Base-by-base conservation (phyloP, 2,113 vertebrate species). In the Gnathonemus echidnorhynchus region DNA sequence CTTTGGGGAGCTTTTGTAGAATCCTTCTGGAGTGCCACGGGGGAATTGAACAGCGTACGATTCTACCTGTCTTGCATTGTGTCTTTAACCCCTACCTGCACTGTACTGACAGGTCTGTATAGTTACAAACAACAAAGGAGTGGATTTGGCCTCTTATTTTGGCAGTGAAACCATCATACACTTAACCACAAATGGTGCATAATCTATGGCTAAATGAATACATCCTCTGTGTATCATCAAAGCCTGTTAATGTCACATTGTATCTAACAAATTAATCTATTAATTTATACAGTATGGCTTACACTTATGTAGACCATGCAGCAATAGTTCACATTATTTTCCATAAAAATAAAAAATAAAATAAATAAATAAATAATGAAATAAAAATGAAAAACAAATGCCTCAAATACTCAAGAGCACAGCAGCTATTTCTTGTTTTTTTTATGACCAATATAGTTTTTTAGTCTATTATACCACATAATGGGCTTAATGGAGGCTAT, bases 1-100 rank as follows among this genome's bases (percentile, higher is more conserved):
- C 83, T 70, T 87, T 8, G 42, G 89, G 62, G 89, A 87, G 89
- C 13, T 87, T 90, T 87, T 50, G 86, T 88, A 50, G 48, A 42
- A 48, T 80, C 89, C 66, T 24, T 42, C 84, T 52, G 49, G 89
- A 90, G 87, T 46, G 52, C 89, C 62, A 49, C 46, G n/a, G 62
- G 89, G 89, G 85, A 87, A 56, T 35, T 48, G n/a, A 87, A 50
- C 5, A 35, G 62, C 48, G 50, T 50, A 52, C 5, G 19, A 87
- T 88, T 88, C 15, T 74, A 74, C 46, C 58, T 49, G 8, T 42
- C 89, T 77, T 86, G 77, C 80, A 62, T 19, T 90, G 62, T 80
- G 21, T 77, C 89, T 90, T 85, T 86, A 85, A 89, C 89, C 77
- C 50, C 24, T 85, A 31, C 89, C 17, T 62, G 50, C 42, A 62